Evolutionary conservation across 2,888 invertebrate genomes (phyloP), one percentile per base, ranked within the genome.

Genomic region (Anticlea derivata): DNA sequence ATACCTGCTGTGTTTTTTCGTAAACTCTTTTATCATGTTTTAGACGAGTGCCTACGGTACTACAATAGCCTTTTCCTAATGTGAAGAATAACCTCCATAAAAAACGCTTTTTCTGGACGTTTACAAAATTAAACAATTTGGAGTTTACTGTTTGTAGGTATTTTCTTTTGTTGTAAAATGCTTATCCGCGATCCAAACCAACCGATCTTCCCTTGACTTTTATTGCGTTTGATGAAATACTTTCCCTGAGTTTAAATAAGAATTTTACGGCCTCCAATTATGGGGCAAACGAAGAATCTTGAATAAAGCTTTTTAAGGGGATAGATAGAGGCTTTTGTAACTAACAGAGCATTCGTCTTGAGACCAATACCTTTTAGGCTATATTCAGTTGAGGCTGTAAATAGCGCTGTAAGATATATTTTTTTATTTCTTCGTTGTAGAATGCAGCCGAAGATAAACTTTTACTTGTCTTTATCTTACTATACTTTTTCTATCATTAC

Each of bases 231-330:
- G 38, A 47, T 47, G 27, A 41, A 47, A 52, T 40, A 50, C 45
- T 40, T 45, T 45, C n/a, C 20, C n/a, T n/a, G 26, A 31, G 53
- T 44, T 55, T 43, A 44, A 35, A 62, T 52, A 44, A 30, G 5
- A 34, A 38, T 38, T 38, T 44, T 27, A 39, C 31, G 27, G 23
- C 20, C 7, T 27, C 10, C 29, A 35, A 44, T 31, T 49, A 29
- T 12, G 6, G n/a, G 1, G 20, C 11, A 38, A 38, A 38, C 13
- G 37, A 27, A 17, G 20, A 23, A 44, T 29, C 22, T 33, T 4
- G 8, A 13, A 8, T 31, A 12, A 46, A 7, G 5, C 11, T 27
- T 37, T 38, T 22, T 7, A 17, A 33, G 17, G 12, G 13, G n/a
- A n/a, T n/a, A 29, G 30, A 13, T 38, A 13, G 26, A 30, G n/a